Evolutionary conservation across 2,113 vertebrate genomes (phyloP).

Genomic region (Seriola rivoliana): DNA sequence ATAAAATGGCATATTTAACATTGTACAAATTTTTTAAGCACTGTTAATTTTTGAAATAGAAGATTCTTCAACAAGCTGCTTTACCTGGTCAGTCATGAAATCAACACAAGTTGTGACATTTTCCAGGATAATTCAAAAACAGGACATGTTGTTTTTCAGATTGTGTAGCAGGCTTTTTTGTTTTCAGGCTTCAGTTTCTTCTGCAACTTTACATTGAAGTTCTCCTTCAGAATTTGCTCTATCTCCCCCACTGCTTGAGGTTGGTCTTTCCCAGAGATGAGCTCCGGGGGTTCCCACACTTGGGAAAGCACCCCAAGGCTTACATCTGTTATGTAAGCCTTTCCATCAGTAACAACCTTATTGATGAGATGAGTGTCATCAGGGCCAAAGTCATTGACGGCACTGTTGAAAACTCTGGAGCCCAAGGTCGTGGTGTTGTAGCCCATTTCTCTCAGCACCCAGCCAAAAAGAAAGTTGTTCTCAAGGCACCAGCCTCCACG

Average conservation of each 20-base stretch:
- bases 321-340: constrained; percentile 85
- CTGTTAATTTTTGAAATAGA: neutral
- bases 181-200: constrained; percentile 83
- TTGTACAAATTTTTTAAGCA: neutral
- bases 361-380: constrained; percentile 75
- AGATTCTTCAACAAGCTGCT: neutral
- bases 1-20: neutral
- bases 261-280: constrained; percentile 86
- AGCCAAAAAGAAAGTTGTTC: constrained; percentile 88
- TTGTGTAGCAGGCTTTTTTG: constrained; percentile 55
- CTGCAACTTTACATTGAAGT: constrained; percentile 84
- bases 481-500: constrained; percentile 92
- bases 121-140: neutral
- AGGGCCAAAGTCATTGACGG: constrained; percentile 31
- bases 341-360: constrained; percentile 80
- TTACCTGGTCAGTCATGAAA: neutral
- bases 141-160: constrained; percentile 39
- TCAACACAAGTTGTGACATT: neutral
- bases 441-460: constrained; percentile 88
- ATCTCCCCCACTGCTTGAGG: constrained; percentile 84
- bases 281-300: constrained; percentile 88
- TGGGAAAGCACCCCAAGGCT: constrained; percentile 88
- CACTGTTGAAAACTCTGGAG: constrained; percentile 75
- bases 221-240: constrained; percentile 84
- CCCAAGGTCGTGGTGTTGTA: constrained; percentile 80